A percentile compares a stretch with the other conserved stretches of the same genome.
Evolutionary conservation across 2,113 vertebrate species (phyloP).

Genomic region (Aspiorhynchus laticeps): DNA sequence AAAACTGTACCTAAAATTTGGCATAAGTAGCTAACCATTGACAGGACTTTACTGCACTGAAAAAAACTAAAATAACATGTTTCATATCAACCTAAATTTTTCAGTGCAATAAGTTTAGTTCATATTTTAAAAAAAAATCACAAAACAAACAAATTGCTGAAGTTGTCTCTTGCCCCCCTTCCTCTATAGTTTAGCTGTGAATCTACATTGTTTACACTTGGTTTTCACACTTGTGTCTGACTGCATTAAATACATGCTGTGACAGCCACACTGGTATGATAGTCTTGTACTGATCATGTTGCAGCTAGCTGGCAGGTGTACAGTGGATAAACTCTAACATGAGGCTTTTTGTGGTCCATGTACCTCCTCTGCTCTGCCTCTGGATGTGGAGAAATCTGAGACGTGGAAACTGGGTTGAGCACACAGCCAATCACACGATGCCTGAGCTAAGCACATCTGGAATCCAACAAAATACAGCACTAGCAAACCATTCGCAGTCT

Average conservation of each 20-base stretch:
- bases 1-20: no score
- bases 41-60: no score
- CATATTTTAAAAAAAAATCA: background rate
- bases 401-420: constrained; percentile 55
- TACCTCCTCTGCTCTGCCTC: constrained; percentile 39
- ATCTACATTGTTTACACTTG: background rate
- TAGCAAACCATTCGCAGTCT: constrained; percentile 54
- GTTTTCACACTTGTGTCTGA: constrained; percentile 24
- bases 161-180: background rate
- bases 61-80: no score
- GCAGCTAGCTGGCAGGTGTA: constrained; percentile 46
- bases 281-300: constrained; percentile 40
- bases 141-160: background rate
- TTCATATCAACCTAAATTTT: background rate
- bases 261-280: constrained; percentile 39
- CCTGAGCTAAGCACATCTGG: constrained; percentile 65
- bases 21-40: no score
- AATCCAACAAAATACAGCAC: constrained; percentile 59
- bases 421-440: constrained; percentile 54
- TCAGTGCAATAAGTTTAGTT: background rate
- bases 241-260: constrained; percentile 43
- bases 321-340: constrained; percentile 28
- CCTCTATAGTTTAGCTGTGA: background rate
- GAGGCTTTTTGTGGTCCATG: constrained; percentile 36
- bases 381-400: constrained; percentile 62